Evolutionary conservation across 2,888 invertebrate species (phyloP).

Genomic region (Cactoblastis cactorum): DNA sequence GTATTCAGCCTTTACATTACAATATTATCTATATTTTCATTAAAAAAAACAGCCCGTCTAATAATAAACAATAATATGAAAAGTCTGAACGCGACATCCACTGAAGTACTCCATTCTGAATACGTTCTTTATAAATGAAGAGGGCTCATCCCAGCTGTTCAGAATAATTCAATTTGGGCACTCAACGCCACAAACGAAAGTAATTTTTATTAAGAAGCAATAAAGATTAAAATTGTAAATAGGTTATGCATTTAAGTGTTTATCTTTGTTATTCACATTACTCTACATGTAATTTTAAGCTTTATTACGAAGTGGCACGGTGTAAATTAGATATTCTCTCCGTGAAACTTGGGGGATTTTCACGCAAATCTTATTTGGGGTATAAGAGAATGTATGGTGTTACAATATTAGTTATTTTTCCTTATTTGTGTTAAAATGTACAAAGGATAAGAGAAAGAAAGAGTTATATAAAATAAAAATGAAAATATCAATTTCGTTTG

Average conservation of each 20-base stretch:
- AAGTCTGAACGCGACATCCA: neutral
- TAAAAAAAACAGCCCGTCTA: neutral
- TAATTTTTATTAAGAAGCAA: neutral
- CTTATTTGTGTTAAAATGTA: neutral
- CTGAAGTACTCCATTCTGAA: neutral
- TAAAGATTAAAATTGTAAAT: neutral
- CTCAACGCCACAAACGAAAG: neutral
- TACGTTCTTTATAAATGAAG: slow-evolving; percentile 3
- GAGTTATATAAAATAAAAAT: neutral
- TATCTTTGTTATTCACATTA: neutral
- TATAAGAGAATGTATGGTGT: slow-evolving; percentile 3
- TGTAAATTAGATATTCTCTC: neutral
- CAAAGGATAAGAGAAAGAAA: neutral
- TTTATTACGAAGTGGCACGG: neutral
- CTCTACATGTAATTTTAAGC: neutral
- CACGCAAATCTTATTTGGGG: neutral
- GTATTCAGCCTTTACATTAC: no score
- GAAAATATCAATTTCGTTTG: no score
- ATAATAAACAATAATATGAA: neutral
- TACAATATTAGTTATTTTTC: neutral
- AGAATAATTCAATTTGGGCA: neutral
- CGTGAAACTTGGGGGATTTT: neutral
- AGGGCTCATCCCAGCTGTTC: neutral
- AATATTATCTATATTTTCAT: no score
- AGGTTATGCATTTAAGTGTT: neutral